These are phyloP conservation scores for Bombus waltoni DNA, from an alignment of 1,140 invertebrate genomes.

Conservation along the genomic window DNA sequence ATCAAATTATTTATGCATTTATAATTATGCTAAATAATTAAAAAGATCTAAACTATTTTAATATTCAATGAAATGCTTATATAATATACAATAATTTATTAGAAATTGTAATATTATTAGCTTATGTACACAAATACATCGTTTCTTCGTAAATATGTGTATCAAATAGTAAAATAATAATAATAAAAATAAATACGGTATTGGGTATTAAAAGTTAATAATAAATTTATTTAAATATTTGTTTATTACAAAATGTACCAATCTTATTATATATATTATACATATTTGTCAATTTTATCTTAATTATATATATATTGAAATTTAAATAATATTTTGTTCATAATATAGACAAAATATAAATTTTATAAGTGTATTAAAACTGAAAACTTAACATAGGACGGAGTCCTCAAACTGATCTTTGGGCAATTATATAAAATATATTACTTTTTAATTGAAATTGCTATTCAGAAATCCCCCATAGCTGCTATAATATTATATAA, in stretches of 20 bases:
- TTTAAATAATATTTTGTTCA: slow-evolving; percentile 1
- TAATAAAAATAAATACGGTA: neutral
- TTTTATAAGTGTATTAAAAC: slow-evolving; percentile 16
- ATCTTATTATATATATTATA: slow-evolving; percentile 5
- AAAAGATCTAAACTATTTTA: neutral
- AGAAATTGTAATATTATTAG: neutral
- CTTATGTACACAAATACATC: neutral
- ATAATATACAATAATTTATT: neutral
- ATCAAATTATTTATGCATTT: neutral
- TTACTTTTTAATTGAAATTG: slow-evolving; percentile 86
- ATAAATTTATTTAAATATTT: slow-evolving; percentile 18
- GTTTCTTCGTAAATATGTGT: neutral
- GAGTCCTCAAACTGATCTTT: slow-evolving; percentile 53
- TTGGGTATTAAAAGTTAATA: neutral
- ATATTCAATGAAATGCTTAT: neutral
- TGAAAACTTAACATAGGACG: slow-evolving; percentile 53
- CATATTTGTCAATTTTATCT: neutral
- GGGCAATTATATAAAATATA: slow-evolving; percentile 33
- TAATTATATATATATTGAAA: neutral
- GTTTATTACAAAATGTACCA: slow-evolving; percentile 44
- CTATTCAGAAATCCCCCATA: slow-evolving; percentile 87
- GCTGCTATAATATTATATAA: slow-evolving; percentile 91
- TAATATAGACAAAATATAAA: slow-evolving; percentile 36
- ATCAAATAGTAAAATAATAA: neutral
- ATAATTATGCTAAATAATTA: neutral